Percentiles rank a stretch among this genome's conserved stretches.
Evolutionary conservation across 2,113 vertebrate species (phyloP).

Genomic region (Eudorcas thomsonii): DNA sequence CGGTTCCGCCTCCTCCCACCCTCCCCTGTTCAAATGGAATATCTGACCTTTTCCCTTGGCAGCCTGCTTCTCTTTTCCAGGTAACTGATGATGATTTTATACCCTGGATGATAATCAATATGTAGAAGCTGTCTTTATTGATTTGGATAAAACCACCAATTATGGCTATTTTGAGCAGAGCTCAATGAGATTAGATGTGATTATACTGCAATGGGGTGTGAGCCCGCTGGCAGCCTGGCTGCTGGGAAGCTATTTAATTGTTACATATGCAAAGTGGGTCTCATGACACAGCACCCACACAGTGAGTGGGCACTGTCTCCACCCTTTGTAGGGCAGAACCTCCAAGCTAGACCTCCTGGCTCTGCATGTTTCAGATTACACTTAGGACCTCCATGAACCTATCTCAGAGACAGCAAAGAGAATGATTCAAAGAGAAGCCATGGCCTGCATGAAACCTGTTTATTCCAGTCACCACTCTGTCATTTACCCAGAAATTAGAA

Average conservation of each 20-base stretch:
- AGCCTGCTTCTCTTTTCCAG: slow-evolving; percentile 59
- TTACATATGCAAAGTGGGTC: neutral
- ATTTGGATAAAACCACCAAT: slow-evolving; percentile 75
- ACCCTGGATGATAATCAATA: slow-evolving; percentile 66
- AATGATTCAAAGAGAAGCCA: neutral
- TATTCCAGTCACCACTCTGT: neutral
- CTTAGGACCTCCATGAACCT: neutral
- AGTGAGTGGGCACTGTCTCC: neutral
- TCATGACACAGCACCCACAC: neutral
- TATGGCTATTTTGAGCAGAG: slow-evolving; percentile 71
- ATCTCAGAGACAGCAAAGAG: neutral
- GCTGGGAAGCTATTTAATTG: slow-evolving; percentile 43
- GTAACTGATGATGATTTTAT: slow-evolving; percentile 63
- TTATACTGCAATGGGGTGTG: slow-evolving; percentile 64
- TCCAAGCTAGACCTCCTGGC: neutral
- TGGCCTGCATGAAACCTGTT: neutral
- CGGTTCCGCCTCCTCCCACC: neutral
- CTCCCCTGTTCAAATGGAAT: slow-evolving; percentile 54
- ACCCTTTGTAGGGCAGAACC: slow-evolving; percentile 16
- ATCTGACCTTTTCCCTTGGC: slow-evolving; percentile 69
- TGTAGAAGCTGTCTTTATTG: slow-evolving; percentile 73
- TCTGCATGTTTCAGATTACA: neutral
- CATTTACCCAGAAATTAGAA: slow-evolving; percentile 56
- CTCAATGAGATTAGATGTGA: slow-evolving; percentile 64
- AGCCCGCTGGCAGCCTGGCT: slow-evolving; percentile 29